Percentiles rank a stretch among this genome's conserved stretches.
Evolutionary conservation across 2,113 vertebrate genomes (phyloP).

Genomic region (Toxotes jaculatrix): DNA sequence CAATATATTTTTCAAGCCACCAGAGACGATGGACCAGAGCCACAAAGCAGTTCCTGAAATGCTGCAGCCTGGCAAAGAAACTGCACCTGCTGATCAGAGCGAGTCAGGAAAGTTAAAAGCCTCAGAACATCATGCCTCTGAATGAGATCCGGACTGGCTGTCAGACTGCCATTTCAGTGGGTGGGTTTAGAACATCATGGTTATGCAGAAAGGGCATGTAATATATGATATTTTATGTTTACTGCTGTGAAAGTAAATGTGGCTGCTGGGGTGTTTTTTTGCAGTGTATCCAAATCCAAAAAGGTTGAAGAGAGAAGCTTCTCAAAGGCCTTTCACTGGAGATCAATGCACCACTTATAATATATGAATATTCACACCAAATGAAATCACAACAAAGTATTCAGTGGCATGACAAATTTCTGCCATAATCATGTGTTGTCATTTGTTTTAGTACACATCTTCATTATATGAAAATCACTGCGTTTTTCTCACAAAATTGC

Average conservation of each 20-base stretch:
- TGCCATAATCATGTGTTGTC: too few species aligned
- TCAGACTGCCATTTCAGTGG: conserved; percentile 22
- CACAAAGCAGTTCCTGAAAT: conserved; percentile 38
- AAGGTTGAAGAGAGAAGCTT: not conserved
- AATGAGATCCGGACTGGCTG: not conserved
- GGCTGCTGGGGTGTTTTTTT: not conserved
- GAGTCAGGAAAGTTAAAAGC: conserved; percentile 30
- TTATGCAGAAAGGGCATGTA: not conserved
- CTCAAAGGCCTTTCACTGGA: not conserved
- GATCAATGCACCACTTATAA: not conserved
- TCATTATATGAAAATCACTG: not conserved
- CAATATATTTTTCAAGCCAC: conserved; percentile 46
- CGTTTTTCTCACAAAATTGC: too few species aligned
- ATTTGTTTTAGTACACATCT: not conserved
- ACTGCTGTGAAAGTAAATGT: not conserved
- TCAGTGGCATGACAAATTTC: not conserved
- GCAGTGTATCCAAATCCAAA: not conserved
- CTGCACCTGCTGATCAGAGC: conserved; percentile 26
- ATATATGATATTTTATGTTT: conserved; percentile 17
- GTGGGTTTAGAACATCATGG: not conserved
- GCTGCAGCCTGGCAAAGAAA: conserved; percentile 33
- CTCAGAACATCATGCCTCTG: conserved; percentile 23
- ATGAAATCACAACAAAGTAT: not conserved
- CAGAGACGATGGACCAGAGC: conserved; percentile 25
- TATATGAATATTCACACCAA: not conserved